phyloP scores from a whole-genome alignment of 2,888 invertebrate genomes.

The Lasioglossum vierecki region DNA sequence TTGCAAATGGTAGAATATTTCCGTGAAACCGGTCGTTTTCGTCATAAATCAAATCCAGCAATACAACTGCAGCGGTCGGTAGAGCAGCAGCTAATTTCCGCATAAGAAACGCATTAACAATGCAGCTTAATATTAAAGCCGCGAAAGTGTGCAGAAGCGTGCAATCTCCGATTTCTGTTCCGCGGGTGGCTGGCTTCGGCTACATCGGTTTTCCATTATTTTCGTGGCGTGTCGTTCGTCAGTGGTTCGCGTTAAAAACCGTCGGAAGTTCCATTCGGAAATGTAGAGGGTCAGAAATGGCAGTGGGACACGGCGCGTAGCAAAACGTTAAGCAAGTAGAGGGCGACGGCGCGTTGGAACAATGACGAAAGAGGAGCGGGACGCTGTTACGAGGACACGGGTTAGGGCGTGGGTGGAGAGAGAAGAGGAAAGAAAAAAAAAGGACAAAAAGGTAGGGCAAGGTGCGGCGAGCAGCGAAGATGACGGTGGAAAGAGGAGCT shows the following conservation, averaged over 20 bases:
- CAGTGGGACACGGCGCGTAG: neutral
- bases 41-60: neutral
- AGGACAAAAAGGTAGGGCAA: constrained; percentile 19
- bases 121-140: neutral
- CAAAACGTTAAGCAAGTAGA: neutral
- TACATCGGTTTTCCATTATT: neutral
- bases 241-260: neutral
- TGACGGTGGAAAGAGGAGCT: constrained; percentile 37
- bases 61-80: neutral
- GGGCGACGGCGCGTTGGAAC: constrained; percentile 11
- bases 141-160: neutral
- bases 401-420: neutral
- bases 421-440: neutral
- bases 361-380: constrained; percentile 37
- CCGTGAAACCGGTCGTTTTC: neutral
- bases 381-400: constrained; percentile 21
- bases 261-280: neutral
- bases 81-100: neutral
- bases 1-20: no score
- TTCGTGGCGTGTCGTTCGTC: neutral
- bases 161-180: neutral
- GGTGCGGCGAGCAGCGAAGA: constrained; percentile 44
- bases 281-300: constrained; percentile 8
- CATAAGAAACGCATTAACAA: neutral
- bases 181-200: neutral